Evolutionary conservation across 2,797 vertebrate species (phyloP), one percentile per base, ranked within the genome.

Genomic region (Arnoldichthys spilopterus): DNA sequence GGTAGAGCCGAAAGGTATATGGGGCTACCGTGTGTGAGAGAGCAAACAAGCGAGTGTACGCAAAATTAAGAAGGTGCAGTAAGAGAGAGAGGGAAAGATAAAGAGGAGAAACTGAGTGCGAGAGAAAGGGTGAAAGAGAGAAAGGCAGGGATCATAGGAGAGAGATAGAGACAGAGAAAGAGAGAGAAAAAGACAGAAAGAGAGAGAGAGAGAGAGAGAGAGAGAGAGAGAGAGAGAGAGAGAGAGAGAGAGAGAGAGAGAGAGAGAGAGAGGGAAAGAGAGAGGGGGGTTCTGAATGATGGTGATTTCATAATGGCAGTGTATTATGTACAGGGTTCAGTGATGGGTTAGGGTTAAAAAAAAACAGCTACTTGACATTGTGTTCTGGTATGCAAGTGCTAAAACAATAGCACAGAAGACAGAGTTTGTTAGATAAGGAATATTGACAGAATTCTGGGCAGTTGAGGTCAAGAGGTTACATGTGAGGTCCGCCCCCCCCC

Each of bases 311-410:
- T 97, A 97, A 95, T 94, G 90, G 92, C 92, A 94, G 95, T 94
- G 94, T 96, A 98, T 98, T 96, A 97, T 96, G 95, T 93, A 92
- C 89, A 94, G 94, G 97, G 96, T 98, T 98, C 96, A 98, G 92
- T 93, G 92, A 89, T 90, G 92, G 96, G 96, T 96, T 96, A 97
- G 95, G 94, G 95, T 94, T 94, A 94, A 94, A 95, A 83, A 82
- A 74, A 77, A 72, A 56, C 16, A 91, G 90, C 92, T 93, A 94
- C 92, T 95, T 96, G 37, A 95, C 91, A 95, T 95, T 94, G 92
- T 89, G 91, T 94, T 94, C 69, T 87, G 81, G 54, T 77, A 24
- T 77, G 37, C 40, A 51, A 54, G 74, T 74, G 79, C 81, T 64
- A 22, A 24, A 8, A 53, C 54, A 54, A 72, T 30, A 71, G 28